These are phyloP conservation scores for Petrolisthes manimaculis DNA, from an alignment of 2,888 invertebrate species.

Conservation along the genomic window DNA sequence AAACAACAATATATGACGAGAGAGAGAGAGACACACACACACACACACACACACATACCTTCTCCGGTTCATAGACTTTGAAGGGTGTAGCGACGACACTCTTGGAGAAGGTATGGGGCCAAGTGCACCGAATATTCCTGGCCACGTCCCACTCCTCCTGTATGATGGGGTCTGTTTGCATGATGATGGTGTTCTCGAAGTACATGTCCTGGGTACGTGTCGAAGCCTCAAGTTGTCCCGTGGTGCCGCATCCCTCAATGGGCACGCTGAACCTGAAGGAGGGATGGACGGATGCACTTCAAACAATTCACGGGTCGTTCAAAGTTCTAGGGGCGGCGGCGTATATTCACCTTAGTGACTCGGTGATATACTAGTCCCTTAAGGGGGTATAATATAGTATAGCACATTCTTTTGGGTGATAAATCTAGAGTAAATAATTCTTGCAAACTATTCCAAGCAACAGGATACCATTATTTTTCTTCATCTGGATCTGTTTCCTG, in stretches of 20 bases:
- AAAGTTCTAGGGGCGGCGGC: too few species aligned
- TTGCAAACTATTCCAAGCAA: too few species aligned
- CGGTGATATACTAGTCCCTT: too few species aligned
- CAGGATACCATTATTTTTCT: too few species aligned
- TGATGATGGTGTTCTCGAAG: constrained; percentile 62
- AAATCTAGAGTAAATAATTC: too few species aligned
- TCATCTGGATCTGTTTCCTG: too few species aligned
- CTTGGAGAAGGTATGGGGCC: constrained; percentile 53
- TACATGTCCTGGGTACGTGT: constrained; percentile 41
- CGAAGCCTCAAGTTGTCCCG: constrained; percentile 44
- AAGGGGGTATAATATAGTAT: too few species aligned
- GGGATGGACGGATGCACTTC: neutral
- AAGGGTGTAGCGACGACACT: constrained; percentile 41
- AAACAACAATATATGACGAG: too few species aligned
- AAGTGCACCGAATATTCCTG: constrained; percentile 44
- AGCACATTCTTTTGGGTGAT: too few species aligned
- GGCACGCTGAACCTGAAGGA: constrained; percentile 63
- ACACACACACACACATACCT: neutral
- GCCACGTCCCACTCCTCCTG: constrained; percentile 61
- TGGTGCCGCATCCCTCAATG: constrained; percentile 63
- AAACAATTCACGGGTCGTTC: too few species aligned
- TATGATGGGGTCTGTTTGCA: constrained; percentile 55
- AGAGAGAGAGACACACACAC: neutral
- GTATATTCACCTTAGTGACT: too few species aligned
- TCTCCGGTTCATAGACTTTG: constrained; percentile 42